Evolutionary conservation across 2,113 vertebrate species (phyloP).

Genomic region (Hirundichthys speculiger): DNA sequence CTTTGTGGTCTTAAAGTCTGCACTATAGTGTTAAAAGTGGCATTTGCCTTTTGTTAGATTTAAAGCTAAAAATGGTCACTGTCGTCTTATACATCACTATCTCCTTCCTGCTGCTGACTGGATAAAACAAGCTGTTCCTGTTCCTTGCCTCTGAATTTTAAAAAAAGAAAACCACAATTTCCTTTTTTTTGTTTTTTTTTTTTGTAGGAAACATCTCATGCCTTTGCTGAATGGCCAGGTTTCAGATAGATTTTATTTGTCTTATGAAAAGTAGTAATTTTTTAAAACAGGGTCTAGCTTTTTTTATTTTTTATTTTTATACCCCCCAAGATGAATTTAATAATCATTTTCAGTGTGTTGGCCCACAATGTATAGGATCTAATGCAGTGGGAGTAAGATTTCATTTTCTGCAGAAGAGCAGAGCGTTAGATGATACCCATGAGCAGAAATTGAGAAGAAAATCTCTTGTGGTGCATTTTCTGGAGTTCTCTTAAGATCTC

Average conservation of each 20-base stretch:
- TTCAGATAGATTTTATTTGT: slow-evolving; percentile 12
- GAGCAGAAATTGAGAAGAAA: slow-evolving; percentile 38
- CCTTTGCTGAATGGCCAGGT: slow-evolving; percentile 2
- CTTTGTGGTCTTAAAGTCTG: not conserved
- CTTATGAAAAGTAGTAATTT: not conserved
- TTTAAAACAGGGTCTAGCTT: slow-evolving; percentile 4
- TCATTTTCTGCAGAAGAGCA: slow-evolving; percentile 42
- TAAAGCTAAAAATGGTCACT: not conserved
- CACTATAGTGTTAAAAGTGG: not conserved
- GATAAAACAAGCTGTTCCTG: no score
- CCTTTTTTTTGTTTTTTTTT: not conserved
- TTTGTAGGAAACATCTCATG: not conserved
- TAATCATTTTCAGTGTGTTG: slow-evolving; percentile 25
- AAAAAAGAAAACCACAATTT: not conserved
- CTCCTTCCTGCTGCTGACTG: no score
- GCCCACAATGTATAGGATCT: slow-evolving; percentile 31
- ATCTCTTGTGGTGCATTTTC: slow-evolving; percentile 27
- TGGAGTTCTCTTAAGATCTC: slow-evolving; percentile 12
- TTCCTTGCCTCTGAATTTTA: no score
- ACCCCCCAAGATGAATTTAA: slow-evolving; percentile 33
- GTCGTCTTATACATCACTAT: no score
- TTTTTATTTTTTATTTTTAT: slow-evolving; percentile 26
- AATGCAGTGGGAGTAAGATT: slow-evolving; percentile 46
- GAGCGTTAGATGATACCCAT: slow-evolving; percentile 27
- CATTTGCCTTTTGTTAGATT: not conserved